Evolutionary conservation across 2,888 invertebrate genomes (phyloP), one percentile per base, ranked within the genome.

Genomic region (Litoditis marina): DNA sequence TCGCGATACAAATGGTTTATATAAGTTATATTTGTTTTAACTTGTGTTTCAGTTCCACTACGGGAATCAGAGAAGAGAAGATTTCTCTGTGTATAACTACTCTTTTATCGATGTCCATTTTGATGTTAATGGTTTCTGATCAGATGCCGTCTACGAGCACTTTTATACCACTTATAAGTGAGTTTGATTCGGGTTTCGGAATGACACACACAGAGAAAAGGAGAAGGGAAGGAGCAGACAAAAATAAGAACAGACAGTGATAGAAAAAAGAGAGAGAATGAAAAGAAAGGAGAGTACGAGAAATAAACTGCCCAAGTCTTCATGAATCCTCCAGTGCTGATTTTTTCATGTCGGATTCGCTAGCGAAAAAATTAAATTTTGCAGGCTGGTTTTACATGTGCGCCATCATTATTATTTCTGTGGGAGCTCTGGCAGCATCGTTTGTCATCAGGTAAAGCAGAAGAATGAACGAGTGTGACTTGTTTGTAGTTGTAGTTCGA

Each of bases 81-180:
- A 66, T 69, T 42, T 59, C 64, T 1, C 56, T 69, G 49, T 83
- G 83, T 55, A 83, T 84, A 57, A 84, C 84, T 1, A 84, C 84
- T 2, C 77, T 84, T 4, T 69, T 84, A 58, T 83, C 84, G 4
- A 84, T 84, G 73, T 83, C 84, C 2, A 83, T 84, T 56, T 83
- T 84, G 64, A 82, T 84, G 82, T 76, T 84, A 57, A 79, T 84
- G 52, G 83, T 84, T 5, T 83, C 84, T 2, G 84, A 84, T 63
- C 83, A 81, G 53, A 84, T 84, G 83, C 84, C 84, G 0, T 82
- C 83, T 3, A 84, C 84, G 0, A 84, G 83, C 11, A 84, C 84
- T 57, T 83, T 82, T 69, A 83, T 84, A 39, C 84, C 84, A 13
- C 74, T 84, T 2, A 84, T 84, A 53, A 84, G 84, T 84, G 69